Base-by-base conservation (phyloP, 2,113 vertebrate genomes). In the Trachemys scripta region DNA sequence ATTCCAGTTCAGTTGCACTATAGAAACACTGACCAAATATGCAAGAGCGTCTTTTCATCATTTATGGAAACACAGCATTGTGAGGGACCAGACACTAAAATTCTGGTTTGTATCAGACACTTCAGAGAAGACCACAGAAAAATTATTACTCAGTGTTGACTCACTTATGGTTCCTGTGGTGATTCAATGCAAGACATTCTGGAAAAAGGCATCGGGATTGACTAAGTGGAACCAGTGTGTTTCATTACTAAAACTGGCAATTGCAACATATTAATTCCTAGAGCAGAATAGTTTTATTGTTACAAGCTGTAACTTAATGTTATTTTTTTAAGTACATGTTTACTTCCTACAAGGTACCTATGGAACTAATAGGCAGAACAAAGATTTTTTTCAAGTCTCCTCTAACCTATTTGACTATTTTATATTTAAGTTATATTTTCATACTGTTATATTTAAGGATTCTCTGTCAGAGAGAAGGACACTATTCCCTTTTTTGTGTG, bases 371-470 rank as follows among this genome's bases (percentile, higher is more conserved):
- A 96, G 97, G 98, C 97, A 97, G 96, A 98, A 98, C 98, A 98
- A 97, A 98, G 97, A 97, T 95, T 98, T 97, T 97, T 98, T 97
- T 96, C 98, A 98, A 98, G 97, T 98, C 97, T 98, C 98, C 97
- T 98, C n/a, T 87, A 97, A 97, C 97, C 97, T 98, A 95, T 98
- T 96, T 97, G 97, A 98, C 98, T 98, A 98, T 98, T 98, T 98
- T 98, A 98, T 98, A 98, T 98, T 98, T 98, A 98, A 98, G 98
- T 98, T 98, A 98, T 98, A 98, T 98, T 98, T 98, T 98, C 98
- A 98, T 98, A 98, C 98, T 97, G 93, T 97, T 98, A 96, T 98
- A 98, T 98, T 98, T 98, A 98, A 98, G 98, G 88, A 97, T 96
- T 98, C 94, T 98, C 98, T 98, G 97, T 98, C 95, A 92, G 93